Percentiles rank a stretch among this genome's conserved stretches.
These are phyloP conservation scores for Lepilemur septentrionalis DNA, from an alignment of 2,797 vertebrate genomes.

Conservation along the genomic window DNA sequence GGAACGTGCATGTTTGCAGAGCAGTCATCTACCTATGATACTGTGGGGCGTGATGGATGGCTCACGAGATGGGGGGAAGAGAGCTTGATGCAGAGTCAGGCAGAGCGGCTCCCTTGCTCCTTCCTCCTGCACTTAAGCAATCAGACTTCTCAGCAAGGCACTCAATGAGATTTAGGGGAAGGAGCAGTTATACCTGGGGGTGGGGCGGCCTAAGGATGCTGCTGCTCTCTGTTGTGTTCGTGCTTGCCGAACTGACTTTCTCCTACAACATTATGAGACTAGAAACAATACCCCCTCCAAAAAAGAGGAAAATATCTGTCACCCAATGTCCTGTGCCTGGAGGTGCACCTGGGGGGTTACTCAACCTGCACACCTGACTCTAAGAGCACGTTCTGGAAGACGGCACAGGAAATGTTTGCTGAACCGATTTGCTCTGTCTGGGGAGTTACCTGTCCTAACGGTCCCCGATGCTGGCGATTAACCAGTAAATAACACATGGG, in stretches of 20 bases:
- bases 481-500: constrained; percentile 53
- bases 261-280: rapidly evolving
- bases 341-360: neutral
- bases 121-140: neutral
- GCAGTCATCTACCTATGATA: constrained; percentile 24
- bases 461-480: constrained; percentile 10
- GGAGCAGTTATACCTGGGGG: neutral
- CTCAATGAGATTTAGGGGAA: rapidly evolving
- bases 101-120: neutral
- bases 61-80: rapidly evolving
- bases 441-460: neutral
- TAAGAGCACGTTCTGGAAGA: neutral
- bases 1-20: neutral
- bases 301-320: too few relatives aligned
- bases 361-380: neutral
- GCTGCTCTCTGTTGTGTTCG: neutral
- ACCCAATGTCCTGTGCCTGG: neutral
- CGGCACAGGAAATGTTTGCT: neutral
- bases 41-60: constrained; percentile 26
- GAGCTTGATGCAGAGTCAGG: neutral
- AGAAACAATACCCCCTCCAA: neutral
- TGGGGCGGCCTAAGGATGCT: rapidly evolving
- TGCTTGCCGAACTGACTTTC: neutral
- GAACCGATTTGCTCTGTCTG: neutral
- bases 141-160: constrained; percentile 1